Base-by-base conservation (phyloP, 2,113 vertebrate genomes). In the Mormyrus iriodes region DNA sequence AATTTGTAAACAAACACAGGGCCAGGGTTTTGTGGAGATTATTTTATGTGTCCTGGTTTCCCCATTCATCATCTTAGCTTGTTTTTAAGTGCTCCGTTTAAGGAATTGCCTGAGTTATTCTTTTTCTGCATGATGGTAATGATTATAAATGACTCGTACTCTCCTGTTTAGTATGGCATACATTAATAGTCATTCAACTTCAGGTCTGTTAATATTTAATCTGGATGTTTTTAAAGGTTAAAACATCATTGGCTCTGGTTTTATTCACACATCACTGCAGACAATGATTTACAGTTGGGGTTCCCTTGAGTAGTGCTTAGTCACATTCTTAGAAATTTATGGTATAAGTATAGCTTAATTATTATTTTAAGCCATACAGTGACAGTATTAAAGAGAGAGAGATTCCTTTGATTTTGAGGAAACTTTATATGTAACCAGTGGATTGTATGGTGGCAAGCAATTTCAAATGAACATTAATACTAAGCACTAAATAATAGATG, bases 111-210 rank as follows among this genome's bases (percentile, higher is more conserved):
- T 49, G 21, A 12, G 85, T 88, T 90, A 90, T 88, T 90, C 35
- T 84, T 61, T 44, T 49, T 46, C 21, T 58, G 90, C 86, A 69
- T 86, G 86, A 88, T 61, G 48, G 88, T 91, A 91, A 91, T 89
- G 51, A 90, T 91, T 91, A 91, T 82, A 88, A 91, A 92, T 91
- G 79, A n/a, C 27, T 82, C 79, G 27, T 52, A 53, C 65, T 88
- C 48, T 31, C 44, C 46, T 88, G 65, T 88, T 79, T 88, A 69
- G 65, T 79, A 48, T 88, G 69, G 69, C 73, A 88, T 79, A 69
- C 73, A 82, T 88, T 88, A 88, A 88, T 88, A 79, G 44, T 79
- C 31, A 69, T n/a, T 79, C 88, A 35, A 48, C 31, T 79, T 73
- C 9, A 21, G 27, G 44, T 82, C 76, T 82, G 49, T 88, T 88